Base-by-base conservation (phyloP, 2,888 invertebrate species). In the Loripinus fragilis region DNA sequence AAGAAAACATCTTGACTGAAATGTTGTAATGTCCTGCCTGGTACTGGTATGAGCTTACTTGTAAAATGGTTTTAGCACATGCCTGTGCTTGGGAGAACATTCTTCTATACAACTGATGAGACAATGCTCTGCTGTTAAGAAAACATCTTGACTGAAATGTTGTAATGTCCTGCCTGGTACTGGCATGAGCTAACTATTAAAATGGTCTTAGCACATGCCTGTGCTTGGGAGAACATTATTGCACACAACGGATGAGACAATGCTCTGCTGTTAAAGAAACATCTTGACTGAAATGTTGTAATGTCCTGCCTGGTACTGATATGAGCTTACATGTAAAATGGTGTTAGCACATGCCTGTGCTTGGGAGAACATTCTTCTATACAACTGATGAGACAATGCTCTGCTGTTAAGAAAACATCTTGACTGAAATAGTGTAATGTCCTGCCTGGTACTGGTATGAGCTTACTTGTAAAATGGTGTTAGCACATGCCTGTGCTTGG, bases 401-500 rank as follows among this genome's bases (percentile, higher is more conserved):
- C 20, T 3, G 17, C 7, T 48, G 17, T 5, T 48, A 15, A 48
- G 7, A 20, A 3, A 15, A 48, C 48, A 48, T 8, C n/a, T 10
- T 48, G n/a, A 10, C 48, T 48, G 48, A 48, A 10, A n/a, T 20
- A 10, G 7, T 2, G n/a, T 48, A 48, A 5, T 48, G 48, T n/a
- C 7, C n/a, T 48, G 5, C n/a, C 17, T 15, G 48, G 48, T 48
- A 48, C 48, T 15, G 5, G 48, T 48, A 3, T 48, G 48, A 5
- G 48, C 48, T 48, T 5, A 48, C 48, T 2, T 48, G 48, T 48
- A 48, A 8, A 48, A 48, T 15, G 3, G 17, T 48, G 48, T 48
- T 48, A 48, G 48, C 48, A 48, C 48, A 48, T 48, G 48, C 48
- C 48, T 48, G 48, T 48, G 48, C 48, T 48, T 48, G 48, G 48